A percentile compares a stretch with the other conserved stretches of the same genome.
phyloP scores from a whole-genome alignment of 1,140 invertebrate species.

The Centruroides vittatus region DNA sequence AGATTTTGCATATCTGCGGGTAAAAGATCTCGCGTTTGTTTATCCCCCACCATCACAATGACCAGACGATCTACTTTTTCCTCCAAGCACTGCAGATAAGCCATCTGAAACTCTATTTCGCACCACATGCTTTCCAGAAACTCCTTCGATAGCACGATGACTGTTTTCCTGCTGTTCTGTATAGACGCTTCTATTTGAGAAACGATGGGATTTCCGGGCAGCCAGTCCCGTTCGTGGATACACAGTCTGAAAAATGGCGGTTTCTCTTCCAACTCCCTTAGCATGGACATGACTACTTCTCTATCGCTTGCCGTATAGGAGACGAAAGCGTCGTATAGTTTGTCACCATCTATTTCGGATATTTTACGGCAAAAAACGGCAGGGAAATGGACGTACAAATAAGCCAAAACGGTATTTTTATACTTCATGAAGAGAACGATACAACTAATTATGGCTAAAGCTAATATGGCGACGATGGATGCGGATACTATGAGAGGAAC shows the following conservation, averaged over 20 bases:
- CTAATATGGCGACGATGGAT: too few relatives aligned
- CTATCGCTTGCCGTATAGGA: slow-evolving; percentile 65
- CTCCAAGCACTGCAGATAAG: slow-evolving; percentile 38
- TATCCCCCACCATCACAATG: slow-evolving; percentile 65
- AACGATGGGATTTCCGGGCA: slow-evolving; percentile 54
- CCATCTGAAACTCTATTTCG: slow-evolving; percentile 68
- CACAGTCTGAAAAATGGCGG: slow-evolving; percentile 50
- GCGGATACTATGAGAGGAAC: too few relatives aligned
- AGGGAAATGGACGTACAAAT: not conserved
- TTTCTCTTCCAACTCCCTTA: slow-evolving; percentile 39
- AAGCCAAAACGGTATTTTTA: not conserved
- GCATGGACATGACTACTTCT: slow-evolving; percentile 43
- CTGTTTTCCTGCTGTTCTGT: slow-evolving; percentile 68
- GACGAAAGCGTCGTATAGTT: slow-evolving; percentile 67
- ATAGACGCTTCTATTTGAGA: slow-evolving; percentile 84
- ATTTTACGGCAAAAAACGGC: not conserved
- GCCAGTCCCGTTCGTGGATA: slow-evolving; percentile 79
- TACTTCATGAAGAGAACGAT: slow-evolving; percentile 22
- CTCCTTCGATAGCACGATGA: slow-evolving; percentile 79
- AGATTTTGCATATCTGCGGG: slow-evolving; percentile 24
- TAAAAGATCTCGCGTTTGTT: slow-evolving; percentile 16
- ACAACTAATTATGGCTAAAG: too few relatives aligned
- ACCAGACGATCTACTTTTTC: slow-evolving; percentile 40
- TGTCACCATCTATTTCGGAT: slow-evolving; percentile 53
- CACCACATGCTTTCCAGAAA: slow-evolving; percentile 87